Percentiles rank a stretch among this genome's conserved stretches.
Conservation (phyloP, 2,113 vertebrate genomes). For the Athene cunicularia region DNA sequence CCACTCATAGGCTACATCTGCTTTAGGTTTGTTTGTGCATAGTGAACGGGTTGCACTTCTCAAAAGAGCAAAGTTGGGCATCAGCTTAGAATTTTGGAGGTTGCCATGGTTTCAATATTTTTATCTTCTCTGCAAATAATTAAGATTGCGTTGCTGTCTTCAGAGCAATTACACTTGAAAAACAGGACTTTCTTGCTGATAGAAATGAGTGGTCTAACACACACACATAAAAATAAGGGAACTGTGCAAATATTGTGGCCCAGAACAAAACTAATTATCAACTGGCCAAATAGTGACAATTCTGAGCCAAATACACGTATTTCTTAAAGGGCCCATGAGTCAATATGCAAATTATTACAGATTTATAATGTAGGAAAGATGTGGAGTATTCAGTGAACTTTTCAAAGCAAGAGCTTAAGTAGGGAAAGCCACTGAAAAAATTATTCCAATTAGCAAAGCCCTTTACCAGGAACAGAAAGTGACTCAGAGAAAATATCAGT, state of each 20-base stretch:
- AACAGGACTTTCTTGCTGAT: neutral
- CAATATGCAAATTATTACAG: neutral
- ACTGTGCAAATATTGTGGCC: neutral
- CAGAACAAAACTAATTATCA: neutral
- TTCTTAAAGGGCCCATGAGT: neutral
- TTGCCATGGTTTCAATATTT: constrained; percentile 58
- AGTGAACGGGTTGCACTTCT: neutral
- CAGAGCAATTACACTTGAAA: neutral
- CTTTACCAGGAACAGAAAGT: constrained; percentile 16
- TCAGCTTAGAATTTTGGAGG: constrained; percentile 19
- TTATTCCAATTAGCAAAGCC: neutral
- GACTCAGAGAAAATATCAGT: constrained; percentile 16
- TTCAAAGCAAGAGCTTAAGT: neutral
- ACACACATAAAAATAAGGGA: neutral
- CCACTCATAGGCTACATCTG: neutral
- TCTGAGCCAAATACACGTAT: neutral
- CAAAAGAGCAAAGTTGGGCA: constrained; percentile 13
- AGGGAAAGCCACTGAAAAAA: neutral
- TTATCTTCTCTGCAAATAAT: constrained; percentile 20
- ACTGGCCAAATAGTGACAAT: neutral
- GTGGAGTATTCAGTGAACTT: constrained; percentile 9
- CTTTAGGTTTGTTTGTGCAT: neutral
- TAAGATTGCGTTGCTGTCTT: constrained; percentile 1
- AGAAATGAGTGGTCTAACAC: neutral
- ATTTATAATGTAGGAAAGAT: neutral